Base-by-base conservation (phyloP, 2,797 vertebrate genomes). In the Falco rusticolus region DNA sequence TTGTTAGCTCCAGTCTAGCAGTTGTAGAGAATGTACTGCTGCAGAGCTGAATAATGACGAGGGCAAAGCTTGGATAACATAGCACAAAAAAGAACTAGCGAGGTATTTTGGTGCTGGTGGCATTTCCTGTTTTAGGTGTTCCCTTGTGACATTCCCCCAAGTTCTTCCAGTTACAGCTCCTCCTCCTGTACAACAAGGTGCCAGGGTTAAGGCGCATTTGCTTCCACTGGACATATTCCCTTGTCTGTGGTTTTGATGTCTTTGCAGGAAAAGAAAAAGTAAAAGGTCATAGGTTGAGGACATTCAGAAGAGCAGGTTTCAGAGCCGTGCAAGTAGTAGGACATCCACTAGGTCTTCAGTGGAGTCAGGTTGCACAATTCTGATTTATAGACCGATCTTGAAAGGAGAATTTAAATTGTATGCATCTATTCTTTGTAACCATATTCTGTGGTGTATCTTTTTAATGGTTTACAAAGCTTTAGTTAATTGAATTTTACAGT, bases 401-500 rank as follows among this genome's bases (percentile, higher is more conserved):
- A 54, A 92, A 77, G 39, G 45, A 69, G 5, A 53, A 9, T 25
- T 87, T 34, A 45, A 66, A 33, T 83, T 19, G 26, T 7, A 60
- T 34, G 9, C 26, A 70, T 50, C 48, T 87, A 9, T 48, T 65
- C 50, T 77, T 70, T 74, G n/a, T 43, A 74, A 48, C 21, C 39
- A n/a, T 63, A 61, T 64, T 92, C 34, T 71, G 29, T 33, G 37
- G 48, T n/a, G 8, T 76, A 56, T 43, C 45, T 93, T 78, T 78
- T 34, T n/a, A 86, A 57, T 22, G 14, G 26, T 65, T 87, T 79
- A 65, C 48, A 75, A 87, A 91, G 78, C 19, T 84, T 68, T 2
- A 45, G 66, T 71, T 90, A 70, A 83, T 89, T 89, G 48, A 33
- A 64, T 91, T 72, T 92, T 89, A 60, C 79, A 94, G 76, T 11